Conservation (phyloP, 2,113 vertebrate genomes). For the Dromiciops gliroides region DNA sequence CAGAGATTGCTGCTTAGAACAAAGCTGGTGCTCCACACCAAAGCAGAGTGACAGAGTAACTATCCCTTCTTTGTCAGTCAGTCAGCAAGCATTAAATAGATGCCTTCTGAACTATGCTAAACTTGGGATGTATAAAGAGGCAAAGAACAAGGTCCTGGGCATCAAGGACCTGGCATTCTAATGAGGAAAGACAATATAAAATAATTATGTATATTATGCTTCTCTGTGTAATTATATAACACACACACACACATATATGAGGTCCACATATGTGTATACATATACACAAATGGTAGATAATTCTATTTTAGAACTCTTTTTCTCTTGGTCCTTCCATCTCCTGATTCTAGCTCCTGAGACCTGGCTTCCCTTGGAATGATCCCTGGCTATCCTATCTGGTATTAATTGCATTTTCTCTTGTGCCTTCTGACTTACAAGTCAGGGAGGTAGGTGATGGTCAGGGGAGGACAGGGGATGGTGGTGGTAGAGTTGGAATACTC, state of each 20-base stretch:
- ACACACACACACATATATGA: too few relatives aligned
- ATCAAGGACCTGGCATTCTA: background rate
- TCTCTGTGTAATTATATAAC: background rate
- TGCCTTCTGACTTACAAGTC: too few relatives aligned
- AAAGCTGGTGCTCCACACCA: background rate
- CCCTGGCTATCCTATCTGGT: background rate
- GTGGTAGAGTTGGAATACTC: too few relatives aligned
- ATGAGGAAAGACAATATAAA: conserved; percentile 8
- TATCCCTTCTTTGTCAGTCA: background rate
- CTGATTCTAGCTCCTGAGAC: background rate
- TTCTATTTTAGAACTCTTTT: background rate
- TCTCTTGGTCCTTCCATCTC: background rate
- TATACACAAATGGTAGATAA: background rate
- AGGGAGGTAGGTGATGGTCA: too few relatives aligned
- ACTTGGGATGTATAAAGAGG: background rate
- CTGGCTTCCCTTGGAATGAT: background rate
- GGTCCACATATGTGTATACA: background rate
- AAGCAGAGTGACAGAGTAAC: background rate
- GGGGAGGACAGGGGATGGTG: too few relatives aligned
- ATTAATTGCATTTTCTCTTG: too few relatives aligned
- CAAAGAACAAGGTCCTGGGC: too few relatives aligned
- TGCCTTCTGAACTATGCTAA: background rate
- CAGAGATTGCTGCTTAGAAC: conserved; percentile 16
- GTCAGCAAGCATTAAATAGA: background rate
- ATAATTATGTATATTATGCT: background rate